phyloP scores from a whole-genome alignment of 2,888 invertebrate species.

The Amiota minor region DNA sequence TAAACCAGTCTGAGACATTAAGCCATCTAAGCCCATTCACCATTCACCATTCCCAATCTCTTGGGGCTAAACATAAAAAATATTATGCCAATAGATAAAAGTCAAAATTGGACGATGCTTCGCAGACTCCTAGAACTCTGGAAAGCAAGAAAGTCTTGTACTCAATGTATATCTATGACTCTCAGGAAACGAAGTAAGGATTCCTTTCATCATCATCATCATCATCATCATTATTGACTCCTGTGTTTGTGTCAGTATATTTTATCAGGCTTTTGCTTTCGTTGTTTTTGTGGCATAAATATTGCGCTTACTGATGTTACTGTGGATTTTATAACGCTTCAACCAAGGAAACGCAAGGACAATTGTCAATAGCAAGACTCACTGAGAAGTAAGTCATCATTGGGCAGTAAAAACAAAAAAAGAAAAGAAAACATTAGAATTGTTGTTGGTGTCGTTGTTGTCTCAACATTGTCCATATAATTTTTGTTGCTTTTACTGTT shows the following conservation, averaged over 20 bases:
- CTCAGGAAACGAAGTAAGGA: too few species aligned
- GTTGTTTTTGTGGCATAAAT: constrained; percentile 17
- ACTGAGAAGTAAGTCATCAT: constrained; percentile 21
- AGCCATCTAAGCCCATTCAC: too few species aligned
- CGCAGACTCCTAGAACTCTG: too few species aligned
- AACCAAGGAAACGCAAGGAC: neutral
- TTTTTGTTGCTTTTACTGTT: neutral
- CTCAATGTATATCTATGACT: too few species aligned
- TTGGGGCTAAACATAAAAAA: constrained; percentile 3
- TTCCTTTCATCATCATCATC: too few species aligned
- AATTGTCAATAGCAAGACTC: constrained; percentile 16
- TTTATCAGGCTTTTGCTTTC: constrained; percentile 7
- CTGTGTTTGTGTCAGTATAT: neutral
- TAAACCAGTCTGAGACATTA: neutral
- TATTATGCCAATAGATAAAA: constrained; percentile 24
- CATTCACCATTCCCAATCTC: too few species aligned
- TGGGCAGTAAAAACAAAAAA: constrained; percentile 6
- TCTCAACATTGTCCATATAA: neutral
- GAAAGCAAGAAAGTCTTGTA: too few species aligned
- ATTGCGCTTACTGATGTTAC: constrained; percentile 10
- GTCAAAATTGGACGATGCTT: constrained; percentile 4
- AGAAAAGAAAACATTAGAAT: constrained; percentile 10
- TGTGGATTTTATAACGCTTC: neutral
- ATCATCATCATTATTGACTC: too few species aligned
- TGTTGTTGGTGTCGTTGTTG: constrained; percentile 1